Base-by-base conservation (phyloP, 1,140 invertebrate genomes). In the Drosophila teissieri region DNA sequence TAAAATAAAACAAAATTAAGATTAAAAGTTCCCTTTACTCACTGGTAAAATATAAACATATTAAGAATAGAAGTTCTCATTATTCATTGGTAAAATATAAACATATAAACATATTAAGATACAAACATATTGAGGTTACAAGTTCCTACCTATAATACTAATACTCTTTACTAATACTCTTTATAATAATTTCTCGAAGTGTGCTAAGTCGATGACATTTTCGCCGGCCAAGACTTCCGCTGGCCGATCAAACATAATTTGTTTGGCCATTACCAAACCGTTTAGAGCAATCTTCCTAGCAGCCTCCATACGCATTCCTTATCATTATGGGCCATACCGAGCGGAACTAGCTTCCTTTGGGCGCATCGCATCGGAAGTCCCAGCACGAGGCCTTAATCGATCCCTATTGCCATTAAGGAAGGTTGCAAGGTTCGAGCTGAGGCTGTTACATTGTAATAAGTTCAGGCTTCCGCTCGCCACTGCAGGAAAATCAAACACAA, bases 201-300 rank as follows among this genome's bases (percentile, higher is more conserved):
- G 15, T 42, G 44, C 22, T 12, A 5, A 27, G 44, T 55, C 51
- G 36, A 40, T 70, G 67, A 70, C 67, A 70, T 70, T 70, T 70
- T 70, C 65, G 19, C 36, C 49, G 65, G 36, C 17, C 75, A 55
- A 46, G 39, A 79, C 77, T 79, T 79, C 77, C 77, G 77, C 76
- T 78, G 45, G 31, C 17, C 60, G 44, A 36, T 46, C 44, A 60
- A 37, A 45, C 65, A 24, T 81, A 86, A 86, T 86, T 78, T 78
- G 31, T 58, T 58, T 85, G 67, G 44, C 49, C 61, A 75, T 75
- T 75, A 76, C 48, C 53, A 68, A 49, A 61, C 44, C 73, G 78
- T 80, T 73, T 73, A 73, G 53, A 56, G 65, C 76, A 89, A 83
- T 82, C 77, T 84, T 73, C 63, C 65, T 85, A 73, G 65, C 70